Base-by-base conservation (phyloP, 2,797 vertebrate species). In the Adrianichthys oophorus region DNA sequence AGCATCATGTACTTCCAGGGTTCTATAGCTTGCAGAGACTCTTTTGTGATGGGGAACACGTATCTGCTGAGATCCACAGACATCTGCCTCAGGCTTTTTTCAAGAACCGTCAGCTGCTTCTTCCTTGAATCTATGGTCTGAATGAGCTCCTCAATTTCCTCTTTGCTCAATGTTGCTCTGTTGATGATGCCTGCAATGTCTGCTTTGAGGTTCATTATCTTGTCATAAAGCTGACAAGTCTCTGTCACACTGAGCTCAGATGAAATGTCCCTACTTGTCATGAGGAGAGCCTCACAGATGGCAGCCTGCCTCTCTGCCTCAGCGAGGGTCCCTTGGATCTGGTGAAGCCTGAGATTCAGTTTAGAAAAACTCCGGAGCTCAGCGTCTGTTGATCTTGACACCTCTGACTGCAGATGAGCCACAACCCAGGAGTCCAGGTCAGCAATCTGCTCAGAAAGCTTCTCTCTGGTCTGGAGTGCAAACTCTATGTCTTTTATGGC, bases 391-490 rank as follows among this genome's bases (percentile, higher is more conserved):
- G 69, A 76, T 50, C 84, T 82, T 19, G 72, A 76, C 1, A 86
- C 79, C 32, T 88, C 79, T 77, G 71, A 54, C 43, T 68, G 86
- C 81, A 94, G 4, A 63, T 92, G 74, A 59, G 78, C 66, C 45
- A 83, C 71, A 41, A 97, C 91, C 74, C 89, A 93, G 52, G 87
- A 85, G 68, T 95, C 93, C 57, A 94, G 59, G 46, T 93, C 92
- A 15, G 87, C 90, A 21, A 95, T 70, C 70, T 94, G 84, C 64
- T 89, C 90, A 23, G 87, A 91, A 66, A 97, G 84, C 59, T 87
- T 92, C 51, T 92, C 92, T 62, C 95, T 93, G 42, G 91, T 92
- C 79, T 95, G 92, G 76, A 96, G 84, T 19, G 93, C 91, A 0
- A 85, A 89, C 83, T 97, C 93, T 2, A 94, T 82, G 44, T 93